Evolutionary conservation across 2,113 vertebrate genomes (phyloP), one percentile per base, ranked within the genome.

Genomic region (Engystomops pustulosus): DNA sequence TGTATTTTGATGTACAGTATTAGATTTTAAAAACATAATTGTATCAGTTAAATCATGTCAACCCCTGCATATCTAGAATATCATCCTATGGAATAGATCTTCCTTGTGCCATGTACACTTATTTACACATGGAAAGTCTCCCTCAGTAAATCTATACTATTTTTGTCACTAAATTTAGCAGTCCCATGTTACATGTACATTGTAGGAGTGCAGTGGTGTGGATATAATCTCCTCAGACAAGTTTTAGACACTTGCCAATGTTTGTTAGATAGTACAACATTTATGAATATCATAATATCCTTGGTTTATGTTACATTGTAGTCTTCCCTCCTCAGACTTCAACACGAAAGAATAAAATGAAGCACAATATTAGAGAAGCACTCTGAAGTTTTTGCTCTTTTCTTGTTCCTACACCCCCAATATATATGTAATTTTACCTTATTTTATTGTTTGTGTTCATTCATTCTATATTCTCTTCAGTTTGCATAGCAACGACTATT

Each of bases 191-290:
- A 47, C 41, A 47, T 76, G 72, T 75, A 23, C 18, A 75, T 18
- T 55, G 32, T 36, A 55, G 14, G n/a, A 60, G 75, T 45, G 55
- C 58, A 45, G 14, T 23, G n/a, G 23, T 34, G 27, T 65, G 34
- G 55, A 62, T 23, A 6, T 41, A 79, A 79, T 45, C 6, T 65
- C 36, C 65, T 79, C 17, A 36, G 55, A 62, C 77, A 79, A 79
- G 75, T 58, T 78, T 55, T 14, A 23, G n/a, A 65, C 77, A 45
- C 38, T 8, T 79, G 55, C 38, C 77, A 79, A 45, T 30, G 8
- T 41, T 38, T 78, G 23, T 58, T 60, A 44, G 10, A 58, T 65
- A 45, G 36, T 44, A 65, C 77, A 65, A 44, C 53, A 65, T 79
- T 30, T 25, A 3, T 41, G 75, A 53, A 17, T 78, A 53, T 60